Evolutionary conservation across 2,888 invertebrate species (phyloP).

Genomic region (Aporophyla lueneburgensis): DNA sequence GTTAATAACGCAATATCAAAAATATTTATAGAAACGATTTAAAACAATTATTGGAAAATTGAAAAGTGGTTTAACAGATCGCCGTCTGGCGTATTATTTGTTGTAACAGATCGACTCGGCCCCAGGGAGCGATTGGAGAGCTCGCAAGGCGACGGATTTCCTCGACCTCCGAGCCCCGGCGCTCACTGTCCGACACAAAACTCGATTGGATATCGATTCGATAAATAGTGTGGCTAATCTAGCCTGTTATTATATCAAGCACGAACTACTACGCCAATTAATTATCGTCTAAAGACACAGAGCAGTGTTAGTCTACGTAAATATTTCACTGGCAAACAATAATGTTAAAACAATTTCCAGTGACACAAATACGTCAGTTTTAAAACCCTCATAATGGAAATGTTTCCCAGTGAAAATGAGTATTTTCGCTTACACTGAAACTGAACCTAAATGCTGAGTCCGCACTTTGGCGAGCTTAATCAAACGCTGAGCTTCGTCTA

Average conservation of each 20-base stretch:
- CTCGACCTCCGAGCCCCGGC: constrained; percentile 19
- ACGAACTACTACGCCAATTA: constrained; percentile 44
- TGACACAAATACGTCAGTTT: constrained; percentile 15
- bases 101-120: constrained; percentile 70
- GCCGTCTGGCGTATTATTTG: constrained; percentile 70
- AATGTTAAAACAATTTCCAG: constrained; percentile 14
- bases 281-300: constrained; percentile 30
- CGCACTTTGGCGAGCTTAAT: constrained; percentile 41
- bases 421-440: constrained; percentile 46
- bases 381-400: constrained; percentile 36
- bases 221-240: constrained; percentile 60
- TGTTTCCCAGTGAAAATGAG: constrained; percentile 36
- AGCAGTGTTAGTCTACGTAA: constrained; percentile 25
- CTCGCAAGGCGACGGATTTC: constrained; percentile 62
- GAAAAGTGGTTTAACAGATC: constrained; percentile 71
- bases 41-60: constrained; percentile 67
- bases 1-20: constrained; percentile 35
- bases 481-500: constrained; percentile 50
- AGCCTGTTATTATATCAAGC: constrained; percentile 52
- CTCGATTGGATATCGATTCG: constrained; percentile 64
- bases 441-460: constrained; percentile 46
- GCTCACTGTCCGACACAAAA: constrained; percentile 52
- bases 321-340: constrained; percentile 26
- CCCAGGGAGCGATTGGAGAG: constrained; percentile 65
- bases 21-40: constrained; percentile 60